A percentile compares a stretch with the other conserved stretches of the same genome.
Conservation (phyloP, 1,140 invertebrate species). For the Drosophila tristis region DNA sequence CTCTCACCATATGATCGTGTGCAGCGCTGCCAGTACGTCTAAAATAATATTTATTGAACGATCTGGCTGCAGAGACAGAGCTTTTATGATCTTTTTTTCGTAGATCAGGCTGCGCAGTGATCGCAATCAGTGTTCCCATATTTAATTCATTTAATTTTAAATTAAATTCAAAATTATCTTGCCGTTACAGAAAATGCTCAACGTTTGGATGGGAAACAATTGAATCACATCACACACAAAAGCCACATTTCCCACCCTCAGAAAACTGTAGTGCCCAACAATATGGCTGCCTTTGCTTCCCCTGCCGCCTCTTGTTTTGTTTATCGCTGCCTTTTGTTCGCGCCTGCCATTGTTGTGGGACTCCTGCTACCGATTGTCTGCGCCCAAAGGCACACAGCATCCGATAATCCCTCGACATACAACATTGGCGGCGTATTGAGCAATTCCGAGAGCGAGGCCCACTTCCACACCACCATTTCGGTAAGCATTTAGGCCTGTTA, state of each 20-base stretch:
- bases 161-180: constrained; percentile 16
- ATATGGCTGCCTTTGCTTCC: constrained; percentile 45
- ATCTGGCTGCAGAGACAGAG: constrained; percentile 17
- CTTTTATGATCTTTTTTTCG: background rate
- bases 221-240: constrained; percentile 41
- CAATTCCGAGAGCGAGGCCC: constrained; percentile 89
- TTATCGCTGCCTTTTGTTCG: constrained; percentile 65
- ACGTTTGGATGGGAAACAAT: constrained; percentile 29
- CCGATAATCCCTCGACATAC: constrained; percentile 89
- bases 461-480: constrained; percentile 92
- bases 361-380: constrained; percentile 44
- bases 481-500: constrained; percentile 86
- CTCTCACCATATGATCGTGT: constrained; percentile 5
- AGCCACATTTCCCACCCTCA: constrained; percentile 37
- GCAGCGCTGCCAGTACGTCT: background rate
- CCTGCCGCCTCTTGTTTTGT: constrained; percentile 35
- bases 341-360: constrained; percentile 49
- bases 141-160: background rate
- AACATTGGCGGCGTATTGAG: constrained; percentile 96
- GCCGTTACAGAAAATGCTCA: constrained; percentile 60
- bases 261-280: constrained; percentile 47
- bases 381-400: constrained; percentile 73
- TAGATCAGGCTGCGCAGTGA: constrained; percentile 6
- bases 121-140: background rate
- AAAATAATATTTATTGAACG: background rate